Evolutionary conservation across 2,888 invertebrate genomes (phyloP), one percentile per base, ranked within the genome.

Genomic region (Caenorhabditis japonica): DNA sequence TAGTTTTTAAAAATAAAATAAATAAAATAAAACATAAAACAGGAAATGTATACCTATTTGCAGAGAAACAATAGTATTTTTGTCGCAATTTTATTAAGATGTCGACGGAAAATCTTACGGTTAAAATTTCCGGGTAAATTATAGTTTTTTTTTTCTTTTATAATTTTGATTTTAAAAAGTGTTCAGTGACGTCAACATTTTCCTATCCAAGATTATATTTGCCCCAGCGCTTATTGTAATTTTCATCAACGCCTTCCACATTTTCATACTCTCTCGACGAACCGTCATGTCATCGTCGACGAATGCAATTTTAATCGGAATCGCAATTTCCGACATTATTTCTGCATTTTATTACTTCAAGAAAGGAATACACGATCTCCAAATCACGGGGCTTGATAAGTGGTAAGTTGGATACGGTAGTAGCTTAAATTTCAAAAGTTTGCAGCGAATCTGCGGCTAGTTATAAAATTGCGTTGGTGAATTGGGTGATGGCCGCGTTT

Each of bases 301-400:
- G 13, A 39, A 49, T 27, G 21, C 19, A 15, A 19, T 59, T 17
- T n/a, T 59, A 12, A 39, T 59, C 19, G 49, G 59, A 23, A 59
- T 59, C 2, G 59, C 47, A 7, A 17, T 58, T 13, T 44, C 46
- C 25, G 56, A 58, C 19, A 58, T 58, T 17, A 8, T 58, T 7
- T 46, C 34, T 1, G 46, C 56, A 10, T 17, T 58, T 8, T 46
- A 36, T 17, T 46, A 38, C 36, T 17, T 58, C 7, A 58, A 58
- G 30, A 38, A 27, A 5, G 53, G 23, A 8, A 5, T 53, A 0
- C 15, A 53, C 25, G 17, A 12, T n/a, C 1, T 17, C 12, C 15
- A 0, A 49, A 19, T 8, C 2, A 12, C 8, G 34, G 51, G 51
- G 34, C n/a, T 39, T 13, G 5, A 1, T 2, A 15, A 15, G n/a